These are phyloP conservation scores for Apodemia mormo DNA, from an alignment of 2,888 invertebrate genomes.

Conservation along the genomic window DNA sequence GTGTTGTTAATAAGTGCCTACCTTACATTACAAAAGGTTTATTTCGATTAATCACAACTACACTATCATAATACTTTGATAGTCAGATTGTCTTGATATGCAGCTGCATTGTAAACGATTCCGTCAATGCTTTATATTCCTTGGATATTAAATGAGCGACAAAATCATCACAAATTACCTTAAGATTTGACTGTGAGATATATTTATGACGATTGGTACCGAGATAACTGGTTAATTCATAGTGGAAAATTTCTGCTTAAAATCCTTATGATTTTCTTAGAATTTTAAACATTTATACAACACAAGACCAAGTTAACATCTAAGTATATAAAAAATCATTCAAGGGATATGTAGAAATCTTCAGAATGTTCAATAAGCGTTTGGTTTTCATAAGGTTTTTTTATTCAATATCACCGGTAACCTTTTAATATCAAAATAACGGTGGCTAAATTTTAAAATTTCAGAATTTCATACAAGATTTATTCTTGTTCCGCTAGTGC, in stretches of 20 bases:
- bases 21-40: slow-evolving; percentile 10
- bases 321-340: slow-evolving; percentile 5
- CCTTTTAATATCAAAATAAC: neutral
- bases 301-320: slow-evolving; percentile 1
- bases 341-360: neutral
- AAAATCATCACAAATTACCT: slow-evolving; percentile 79
- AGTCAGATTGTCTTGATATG: slow-evolving; percentile 65
- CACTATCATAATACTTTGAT: slow-evolving; percentile 54
- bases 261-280: slow-evolving; percentile 20
- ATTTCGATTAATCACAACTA: slow-evolving; percentile 39
- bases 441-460: neutral
- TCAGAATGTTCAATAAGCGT: neutral
- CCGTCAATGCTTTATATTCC: slow-evolving; percentile 75
- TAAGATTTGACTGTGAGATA: slow-evolving; percentile 78
- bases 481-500: neutral
- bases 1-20: too few relatives aligned
- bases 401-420: neutral
- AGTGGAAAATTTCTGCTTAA: slow-evolving; percentile 57
- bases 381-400: neutral
- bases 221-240: slow-evolving; percentile 52
- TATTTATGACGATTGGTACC: slow-evolving; percentile 63
- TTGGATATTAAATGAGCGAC: slow-evolving; percentile 78
- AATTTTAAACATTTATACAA: slow-evolving; percentile 25
- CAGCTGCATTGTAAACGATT: slow-evolving; percentile 60
- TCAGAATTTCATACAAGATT: neutral